Percentiles rank a stretch among this genome's conserved stretches.
phyloP scores from a whole-genome alignment of 2,797 vertebrate genomes.

The Artibeus jamaicensis region DNA sequence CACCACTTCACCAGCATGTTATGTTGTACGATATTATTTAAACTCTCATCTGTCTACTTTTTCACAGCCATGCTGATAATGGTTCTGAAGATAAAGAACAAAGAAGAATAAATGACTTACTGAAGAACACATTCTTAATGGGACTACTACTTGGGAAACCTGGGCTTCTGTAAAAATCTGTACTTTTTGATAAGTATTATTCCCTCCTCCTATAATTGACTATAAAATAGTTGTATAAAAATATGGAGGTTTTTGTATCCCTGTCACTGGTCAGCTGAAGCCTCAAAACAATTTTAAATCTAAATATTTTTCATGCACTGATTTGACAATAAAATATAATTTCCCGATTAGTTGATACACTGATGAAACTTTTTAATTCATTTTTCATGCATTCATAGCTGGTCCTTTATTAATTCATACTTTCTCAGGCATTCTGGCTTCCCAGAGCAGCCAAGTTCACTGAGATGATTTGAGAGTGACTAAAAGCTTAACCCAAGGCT shows the following conservation, averaged over 20 bases:
- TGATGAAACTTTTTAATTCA: background rate
- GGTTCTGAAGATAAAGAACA: slow-evolving; percentile 2
- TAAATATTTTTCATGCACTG: background rate
- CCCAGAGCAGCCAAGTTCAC: background rate
- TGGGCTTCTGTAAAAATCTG: slow-evolving; percentile 19
- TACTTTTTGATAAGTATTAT: background rate
- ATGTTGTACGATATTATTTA: background rate
- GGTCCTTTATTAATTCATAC: background rate
- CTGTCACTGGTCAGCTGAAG: background rate
- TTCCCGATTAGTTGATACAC: background rate
- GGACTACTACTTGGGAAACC: background rate
- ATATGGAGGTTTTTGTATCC: background rate
- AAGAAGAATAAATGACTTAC: background rate
- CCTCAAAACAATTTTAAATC: slow-evolving; percentile 9
- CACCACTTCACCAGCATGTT: background rate
- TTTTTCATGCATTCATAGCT: background rate
- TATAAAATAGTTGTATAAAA: slow-evolving; percentile 3
- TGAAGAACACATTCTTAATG: background rate
- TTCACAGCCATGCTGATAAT: background rate
- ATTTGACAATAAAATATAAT: slow-evolving; percentile 2
- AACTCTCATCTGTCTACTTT: background rate
- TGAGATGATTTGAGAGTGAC: background rate
- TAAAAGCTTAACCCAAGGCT: background rate
- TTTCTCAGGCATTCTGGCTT: background rate
- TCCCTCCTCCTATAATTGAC: background rate